A percentile compares a stretch with the other conserved stretches of the same genome.
Evolutionary conservation across 1,140 invertebrate genomes (phyloP).

Genomic region (Eriocheir sinensis): DNA sequence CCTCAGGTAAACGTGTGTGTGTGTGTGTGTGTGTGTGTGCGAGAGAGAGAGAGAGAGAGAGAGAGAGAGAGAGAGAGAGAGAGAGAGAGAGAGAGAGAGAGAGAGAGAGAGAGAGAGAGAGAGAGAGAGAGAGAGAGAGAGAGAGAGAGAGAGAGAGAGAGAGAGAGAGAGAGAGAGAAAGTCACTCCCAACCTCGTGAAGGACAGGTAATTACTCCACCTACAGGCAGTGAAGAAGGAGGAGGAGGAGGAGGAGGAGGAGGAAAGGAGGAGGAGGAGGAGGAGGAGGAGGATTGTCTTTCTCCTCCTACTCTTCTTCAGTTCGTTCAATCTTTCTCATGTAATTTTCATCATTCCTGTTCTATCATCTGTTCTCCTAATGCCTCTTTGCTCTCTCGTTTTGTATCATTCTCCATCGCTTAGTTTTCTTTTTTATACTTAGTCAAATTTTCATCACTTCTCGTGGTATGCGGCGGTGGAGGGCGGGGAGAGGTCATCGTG

Average conservation of each 20-base stretch:
- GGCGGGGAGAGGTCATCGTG: too few species aligned
- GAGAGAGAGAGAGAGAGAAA: conserved; percentile 23
- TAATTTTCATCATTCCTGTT: neutral
- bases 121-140: conserved; percentile 43
- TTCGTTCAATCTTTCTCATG: neutral
- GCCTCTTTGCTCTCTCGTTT: neutral
- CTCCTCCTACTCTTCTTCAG: too few species aligned
- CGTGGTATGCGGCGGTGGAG: too few species aligned
- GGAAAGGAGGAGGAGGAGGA: too few species aligned
- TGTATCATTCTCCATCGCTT: too few species aligned
- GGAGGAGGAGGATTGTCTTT: too few species aligned
- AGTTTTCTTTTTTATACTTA: too few species aligned
- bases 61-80: conserved; percentile 38
- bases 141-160: conserved; percentile 43
- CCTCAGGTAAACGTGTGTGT: neutral
- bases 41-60: conserved; percentile 43
- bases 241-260: neutral
- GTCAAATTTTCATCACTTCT: too few species aligned
- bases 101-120: neutral
- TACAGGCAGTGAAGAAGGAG: conserved; percentile 1
- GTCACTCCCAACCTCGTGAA: neutral
- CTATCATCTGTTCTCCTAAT: neutral
- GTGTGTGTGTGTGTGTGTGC: neutral
- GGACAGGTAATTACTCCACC: conserved; percentile 39
- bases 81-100: conserved; percentile 3